These are phyloP conservation scores for Ferrisia virgata DNA, from an alignment of 2,888 invertebrate genomes.

Conservation along the genomic window DNA sequence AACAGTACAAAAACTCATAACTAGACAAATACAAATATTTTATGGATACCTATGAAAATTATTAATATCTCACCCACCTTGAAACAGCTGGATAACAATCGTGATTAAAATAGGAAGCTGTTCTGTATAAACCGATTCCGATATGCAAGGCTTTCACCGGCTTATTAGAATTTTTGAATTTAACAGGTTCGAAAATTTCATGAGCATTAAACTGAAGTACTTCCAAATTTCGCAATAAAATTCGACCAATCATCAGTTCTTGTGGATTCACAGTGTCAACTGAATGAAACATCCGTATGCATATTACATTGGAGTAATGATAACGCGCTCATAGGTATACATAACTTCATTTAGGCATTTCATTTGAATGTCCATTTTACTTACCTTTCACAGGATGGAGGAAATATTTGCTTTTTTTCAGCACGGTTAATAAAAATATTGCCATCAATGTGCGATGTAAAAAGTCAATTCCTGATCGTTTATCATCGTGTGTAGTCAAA, in stretches of 20 bases:
- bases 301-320: background rate
- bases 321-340: background rate
- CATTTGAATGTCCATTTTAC: background rate
- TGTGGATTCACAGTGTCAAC: background rate
- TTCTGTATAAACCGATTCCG: constrained; percentile 72
- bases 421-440: constrained; percentile 67
- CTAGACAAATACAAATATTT: too few relatives aligned
- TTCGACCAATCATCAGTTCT: constrained; percentile 60
- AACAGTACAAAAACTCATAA: too few relatives aligned
- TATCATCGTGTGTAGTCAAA: constrained; percentile 65
- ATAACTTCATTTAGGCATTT: background rate
- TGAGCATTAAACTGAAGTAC: constrained; percentile 82
- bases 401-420: constrained; percentile 68
- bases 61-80: too few relatives aligned
- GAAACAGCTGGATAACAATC: constrained; percentile 76
- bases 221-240: constrained; percentile 69
- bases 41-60: too few relatives aligned
- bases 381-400: background rate
- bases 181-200: constrained; percentile 65
- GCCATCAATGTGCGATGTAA: constrained; percentile 75
- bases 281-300: background rate
- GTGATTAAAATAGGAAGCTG: constrained; percentile 77
- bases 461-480: constrained; percentile 65
- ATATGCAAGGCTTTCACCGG: constrained; percentile 59
- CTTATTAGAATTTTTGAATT: constrained; percentile 51